These are phyloP conservation scores for Diabrotica virgifera DNA, from an alignment of 1,140 invertebrate genomes.

Conservation along the genomic window DNA sequence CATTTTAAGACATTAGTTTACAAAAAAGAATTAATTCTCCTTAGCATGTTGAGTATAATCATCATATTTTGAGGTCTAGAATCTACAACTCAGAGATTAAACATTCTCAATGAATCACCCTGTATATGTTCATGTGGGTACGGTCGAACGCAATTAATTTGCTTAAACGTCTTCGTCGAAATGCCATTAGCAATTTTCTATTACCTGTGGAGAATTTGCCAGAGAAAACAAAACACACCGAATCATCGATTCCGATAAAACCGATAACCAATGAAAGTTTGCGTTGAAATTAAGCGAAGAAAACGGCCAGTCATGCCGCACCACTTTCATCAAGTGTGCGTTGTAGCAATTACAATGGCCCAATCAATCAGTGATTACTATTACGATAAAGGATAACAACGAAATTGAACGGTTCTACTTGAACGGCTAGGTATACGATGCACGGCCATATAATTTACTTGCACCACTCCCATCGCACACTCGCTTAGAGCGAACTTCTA, in stretches of 20 bases:
- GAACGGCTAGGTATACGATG: conserved; percentile 26
- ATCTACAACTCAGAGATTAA: no score
- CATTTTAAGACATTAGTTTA: no score
- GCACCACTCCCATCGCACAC: conserved; percentile 32
- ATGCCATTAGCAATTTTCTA: no score
- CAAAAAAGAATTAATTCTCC: no score
- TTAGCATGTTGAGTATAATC: no score
- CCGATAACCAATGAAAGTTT: conserved; percentile 30
- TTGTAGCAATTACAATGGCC: conserved; percentile 25
- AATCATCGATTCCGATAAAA: conserved; percentile 6
- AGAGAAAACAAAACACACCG: no score
- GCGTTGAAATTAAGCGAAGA: conserved; percentile 37
- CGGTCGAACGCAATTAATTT: not conserved
- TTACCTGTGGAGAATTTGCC: no score
- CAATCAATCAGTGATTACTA: conserved; percentile 24
- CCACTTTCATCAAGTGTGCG: conserved; percentile 32
- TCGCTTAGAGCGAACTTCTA: conserved; percentile 1
- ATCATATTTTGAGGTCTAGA: no score
- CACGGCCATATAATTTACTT: conserved; percentile 34
- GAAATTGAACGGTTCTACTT: conserved; percentile 18
- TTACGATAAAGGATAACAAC: conserved; percentile 8
- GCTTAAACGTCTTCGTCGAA: no score
- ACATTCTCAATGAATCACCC: no score
- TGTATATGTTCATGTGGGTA: not conserved
- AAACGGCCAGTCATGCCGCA: conserved; percentile 36